Conservation (phyloP, 2,888 invertebrate genomes). For the Agrochola circellaris region DNA sequence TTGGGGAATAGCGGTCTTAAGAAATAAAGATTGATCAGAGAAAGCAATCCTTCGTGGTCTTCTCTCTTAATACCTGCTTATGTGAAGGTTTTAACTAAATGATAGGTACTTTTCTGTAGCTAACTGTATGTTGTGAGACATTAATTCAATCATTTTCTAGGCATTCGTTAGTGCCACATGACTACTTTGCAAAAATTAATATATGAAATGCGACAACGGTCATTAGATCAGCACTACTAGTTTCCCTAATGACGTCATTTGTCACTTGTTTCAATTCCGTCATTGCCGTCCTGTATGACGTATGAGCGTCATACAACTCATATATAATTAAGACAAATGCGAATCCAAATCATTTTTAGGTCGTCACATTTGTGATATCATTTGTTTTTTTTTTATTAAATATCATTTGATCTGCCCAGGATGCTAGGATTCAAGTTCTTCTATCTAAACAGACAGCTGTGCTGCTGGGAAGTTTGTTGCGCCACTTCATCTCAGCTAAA, state of each 20-base stretch:
- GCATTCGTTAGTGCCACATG: constrained; percentile 24
- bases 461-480: not conserved
- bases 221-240: constrained; percentile 32
- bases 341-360: not conserved
- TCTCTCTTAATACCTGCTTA: not conserved
- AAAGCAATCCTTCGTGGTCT: not conserved
- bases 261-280: constrained; percentile 49
- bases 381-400: too few species aligned
- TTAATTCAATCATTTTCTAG: constrained; percentile 24
- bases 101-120: not conserved
- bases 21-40: not conserved
- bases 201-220: constrained; percentile 39
- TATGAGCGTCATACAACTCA: constrained; percentile 19
- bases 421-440: not conserved
- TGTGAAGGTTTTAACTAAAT: not conserved
- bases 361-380: not conserved
- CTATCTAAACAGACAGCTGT: not conserved
- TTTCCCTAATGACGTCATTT: constrained; percentile 49
- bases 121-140: not conserved
- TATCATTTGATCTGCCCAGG: not conserved
- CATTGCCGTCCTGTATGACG: constrained; percentile 24
- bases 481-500: not conserved
- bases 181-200: constrained; percentile 28
- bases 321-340: constrained; percentile 4
- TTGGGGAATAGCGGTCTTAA: not conserved